phyloP scores from a whole-genome alignment of 2,797 vertebrate species.

The Amblyraja radiata region DNA sequence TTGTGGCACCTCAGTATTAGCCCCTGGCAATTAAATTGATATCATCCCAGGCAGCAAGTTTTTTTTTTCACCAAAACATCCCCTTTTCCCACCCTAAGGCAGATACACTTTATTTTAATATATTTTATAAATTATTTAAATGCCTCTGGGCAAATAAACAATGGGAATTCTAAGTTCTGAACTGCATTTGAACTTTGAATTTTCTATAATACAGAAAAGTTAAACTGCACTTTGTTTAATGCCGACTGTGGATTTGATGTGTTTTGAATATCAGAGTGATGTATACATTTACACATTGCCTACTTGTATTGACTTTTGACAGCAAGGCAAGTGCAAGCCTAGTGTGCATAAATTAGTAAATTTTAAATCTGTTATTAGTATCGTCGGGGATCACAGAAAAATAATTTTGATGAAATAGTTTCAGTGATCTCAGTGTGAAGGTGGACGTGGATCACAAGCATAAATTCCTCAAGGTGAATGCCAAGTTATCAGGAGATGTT shows the following conservation, averaged over 20 bases:
- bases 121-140: not conserved
- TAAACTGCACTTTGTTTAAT: not conserved
- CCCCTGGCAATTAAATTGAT: not conserved
- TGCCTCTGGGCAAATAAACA: not conserved
- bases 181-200: not conserved
- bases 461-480: no score
- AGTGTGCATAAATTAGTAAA: not conserved
- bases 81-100: not conserved
- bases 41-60: not conserved
- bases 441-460: no score
- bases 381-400: not conserved
- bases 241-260: not conserved
- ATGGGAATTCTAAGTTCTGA: not conserved
- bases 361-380: not conserved
- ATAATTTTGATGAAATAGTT: not conserved
- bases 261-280: not conserved
- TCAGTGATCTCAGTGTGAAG: no score
- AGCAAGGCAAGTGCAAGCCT: not conserved
- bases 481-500: no score
- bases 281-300: not conserved
- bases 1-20: not conserved
- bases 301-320: not conserved
- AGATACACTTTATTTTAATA: constrained; percentile 1
- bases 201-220: not conserved
- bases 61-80: not conserved